These are phyloP conservation scores for Netelia virgata DNA, from an alignment of 2,888 invertebrate species.

Conservation along the genomic window DNA sequence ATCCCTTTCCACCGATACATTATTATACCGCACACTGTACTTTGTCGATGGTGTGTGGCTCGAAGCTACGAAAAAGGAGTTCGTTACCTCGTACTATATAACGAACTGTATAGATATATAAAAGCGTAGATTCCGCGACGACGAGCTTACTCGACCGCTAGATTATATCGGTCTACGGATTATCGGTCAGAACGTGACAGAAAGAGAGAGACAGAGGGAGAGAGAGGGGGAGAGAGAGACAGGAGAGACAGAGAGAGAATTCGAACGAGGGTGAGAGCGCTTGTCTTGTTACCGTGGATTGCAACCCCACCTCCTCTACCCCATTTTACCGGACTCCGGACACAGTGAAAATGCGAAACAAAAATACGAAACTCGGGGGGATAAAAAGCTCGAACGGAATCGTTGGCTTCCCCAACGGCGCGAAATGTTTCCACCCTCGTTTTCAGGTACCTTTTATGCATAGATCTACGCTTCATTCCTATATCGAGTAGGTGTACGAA, in stretches of 20 bases:
- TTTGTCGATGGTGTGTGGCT: slow-evolving; percentile 47
- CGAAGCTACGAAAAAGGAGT: slow-evolving; percentile 51
- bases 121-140: slow-evolving; percentile 46
- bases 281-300: slow-evolving; percentile 54
- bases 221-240: slow-evolving; percentile 21
- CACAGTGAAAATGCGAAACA: slow-evolving; percentile 42
- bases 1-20: slow-evolving; percentile 23
- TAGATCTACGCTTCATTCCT: slow-evolving; percentile 31
- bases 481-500: neutral
- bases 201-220: slow-evolving; percentile 29
- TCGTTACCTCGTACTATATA: slow-evolving; percentile 37
- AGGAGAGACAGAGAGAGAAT: slow-evolving; percentile 29
- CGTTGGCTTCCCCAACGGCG: slow-evolving; percentile 29
- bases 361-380: slow-evolving; percentile 19
- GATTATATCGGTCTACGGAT: slow-evolving; percentile 60
- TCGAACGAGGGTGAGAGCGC: slow-evolving; percentile 28
- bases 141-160: slow-evolving; percentile 67
- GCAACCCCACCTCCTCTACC: slow-evolving; percentile 4
- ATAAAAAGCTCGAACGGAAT: slow-evolving; percentile 45
- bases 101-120: slow-evolving; percentile 36
- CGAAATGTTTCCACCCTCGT: slow-evolving; percentile 35
- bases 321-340: slow-evolving; percentile 44
- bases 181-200: slow-evolving; percentile 59
- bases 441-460: slow-evolving; percentile 21
- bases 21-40: slow-evolving; percentile 53